Evolutionary conservation across 2,888 invertebrate genomes (phyloP), one percentile per base, ranked within the genome.

Genomic region (Zootermopsis nevadensis): DNA sequence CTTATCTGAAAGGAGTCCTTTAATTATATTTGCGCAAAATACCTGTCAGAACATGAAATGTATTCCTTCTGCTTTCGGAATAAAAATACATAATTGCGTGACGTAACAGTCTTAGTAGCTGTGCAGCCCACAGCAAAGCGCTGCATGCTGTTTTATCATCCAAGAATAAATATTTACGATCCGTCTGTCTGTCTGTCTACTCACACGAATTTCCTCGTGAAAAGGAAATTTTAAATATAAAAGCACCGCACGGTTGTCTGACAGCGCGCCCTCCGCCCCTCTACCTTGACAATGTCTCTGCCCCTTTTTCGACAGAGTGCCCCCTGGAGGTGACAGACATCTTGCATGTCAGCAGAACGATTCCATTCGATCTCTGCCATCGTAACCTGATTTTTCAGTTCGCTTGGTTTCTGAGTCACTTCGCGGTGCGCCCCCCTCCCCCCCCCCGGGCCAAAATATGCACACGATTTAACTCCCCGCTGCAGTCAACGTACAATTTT

Each of bases 291-390:
- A 79, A 60, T 55, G 31, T 7, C 69, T 69, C 69, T 33, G 31
- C 10, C 31, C 10, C 69, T 69, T 69, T 69, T 33, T 69, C 69
- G 69, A 69, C 15, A 33, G 77, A 77, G 42, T 53, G 48, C 31
- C 33, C n/a, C n/a, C 76, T 82, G 82, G 74, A 82, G 82, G 76
- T 82, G 82, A 82, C 82, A 74, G 82, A n/a, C n/a, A n/a, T 60
- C 82, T 55, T 72, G 48, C 38, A 38, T 74, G 74, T 74, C 74
- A 74, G 38, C 74, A 38, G 38, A n/a, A 35, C 79, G 79, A 66
- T 79, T 66, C 79, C n/a, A 79, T 79, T 55, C 82, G 82, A 82
- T 82, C 82, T 35, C 38, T 79, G 35, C 79, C 76, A 79, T 30
- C 33, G 55, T 35, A 24, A 60, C 38, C 82, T 80, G 80, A 83